A percentile compares a stretch with the other conserved stretches of the same genome.
Conservation (phyloP, 2,888 invertebrate species). For the Hedya salicella region DNA sequence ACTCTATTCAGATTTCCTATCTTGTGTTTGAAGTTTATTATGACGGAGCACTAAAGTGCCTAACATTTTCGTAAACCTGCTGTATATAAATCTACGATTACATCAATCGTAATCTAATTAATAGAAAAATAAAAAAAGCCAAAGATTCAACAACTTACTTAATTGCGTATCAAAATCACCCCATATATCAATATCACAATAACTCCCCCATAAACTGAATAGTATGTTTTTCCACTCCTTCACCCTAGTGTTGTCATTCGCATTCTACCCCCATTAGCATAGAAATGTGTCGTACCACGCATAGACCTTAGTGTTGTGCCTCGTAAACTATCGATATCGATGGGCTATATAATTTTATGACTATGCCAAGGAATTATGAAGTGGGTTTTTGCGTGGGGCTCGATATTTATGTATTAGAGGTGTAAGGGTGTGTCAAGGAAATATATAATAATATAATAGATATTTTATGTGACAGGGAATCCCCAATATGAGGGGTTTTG, state of each 20-base stretch:
- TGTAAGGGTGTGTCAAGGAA: constrained; percentile 17
- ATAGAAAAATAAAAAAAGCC: too few relatives aligned
- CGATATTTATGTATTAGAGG: constrained; percentile 11
- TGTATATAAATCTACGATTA: too few relatives aligned
- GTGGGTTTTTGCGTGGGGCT: constrained; percentile 30
- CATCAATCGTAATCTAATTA: too few relatives aligned
- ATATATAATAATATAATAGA: constrained; percentile 1
- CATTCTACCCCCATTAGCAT: constrained; percentile 45
- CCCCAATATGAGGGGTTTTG: too few relatives aligned
- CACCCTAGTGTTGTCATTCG: constrained; percentile 35
- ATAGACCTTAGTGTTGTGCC: constrained; percentile 35
- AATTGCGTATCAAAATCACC: constrained; percentile 14
- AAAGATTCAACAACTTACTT: constrained; percentile 1
- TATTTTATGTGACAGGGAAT: not conserved
- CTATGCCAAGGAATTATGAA: constrained; percentile 33
- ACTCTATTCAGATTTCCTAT: too few relatives aligned
- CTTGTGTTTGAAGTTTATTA: too few relatives aligned
- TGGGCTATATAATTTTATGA: constrained; percentile 37
- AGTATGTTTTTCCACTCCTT: constrained; percentile 45
- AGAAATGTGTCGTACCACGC: constrained; percentile 44
- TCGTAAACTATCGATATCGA: constrained; percentile 43
- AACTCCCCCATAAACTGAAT: constrained; percentile 42
- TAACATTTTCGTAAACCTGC: too few relatives aligned
- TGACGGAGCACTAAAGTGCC: too few relatives aligned
- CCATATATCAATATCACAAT: constrained; percentile 38